phyloP scores from a whole-genome alignment of 2,797 vertebrate species.

The Champsocephalus gunnari region DNA sequence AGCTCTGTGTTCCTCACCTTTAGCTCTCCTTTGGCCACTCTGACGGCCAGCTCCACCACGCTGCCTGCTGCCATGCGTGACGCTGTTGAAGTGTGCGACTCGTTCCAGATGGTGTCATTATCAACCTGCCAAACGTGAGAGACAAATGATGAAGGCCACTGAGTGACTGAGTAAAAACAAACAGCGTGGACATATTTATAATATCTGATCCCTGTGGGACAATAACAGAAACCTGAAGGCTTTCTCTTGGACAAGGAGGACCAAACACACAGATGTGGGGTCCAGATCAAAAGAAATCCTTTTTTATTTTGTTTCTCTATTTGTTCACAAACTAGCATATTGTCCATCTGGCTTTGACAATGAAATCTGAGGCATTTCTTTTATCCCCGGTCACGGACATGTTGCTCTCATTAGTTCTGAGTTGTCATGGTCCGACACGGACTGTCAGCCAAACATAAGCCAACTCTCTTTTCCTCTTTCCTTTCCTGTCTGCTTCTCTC shows the following conservation, averaged over 20 bases:
- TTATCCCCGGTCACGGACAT: slow-evolving; percentile 80
- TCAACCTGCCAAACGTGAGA: slow-evolving; percentile 86
- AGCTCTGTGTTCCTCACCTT: slow-evolving; percentile 84
- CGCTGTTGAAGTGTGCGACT: slow-evolving; percentile 94
- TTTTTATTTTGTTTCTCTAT: slow-evolving; percentile 31
- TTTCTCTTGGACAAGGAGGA: not conserved
- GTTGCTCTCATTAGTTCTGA: slow-evolving; percentile 84
- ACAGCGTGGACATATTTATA: too few species aligned
- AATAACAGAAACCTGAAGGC: slow-evolving; percentile 9
- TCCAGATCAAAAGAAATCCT: slow-evolving; percentile 10
- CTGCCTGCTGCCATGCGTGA: slow-evolving; percentile 95
- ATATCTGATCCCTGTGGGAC: not conserved
- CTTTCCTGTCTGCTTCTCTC: slow-evolving; percentile 41
- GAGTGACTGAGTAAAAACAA: not conserved
- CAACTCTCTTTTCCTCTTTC: slow-evolving; percentile 59
- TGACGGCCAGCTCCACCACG: slow-evolving; percentile 93
- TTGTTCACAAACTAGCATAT: slow-evolving; percentile 60
- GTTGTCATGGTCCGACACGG: slow-evolving; percentile 71
- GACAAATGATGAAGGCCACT: slow-evolving; percentile 15
- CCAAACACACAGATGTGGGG: slow-evolving; percentile 6
- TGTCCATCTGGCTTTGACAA: slow-evolving; percentile 66
- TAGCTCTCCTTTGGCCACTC: slow-evolving; percentile 93
- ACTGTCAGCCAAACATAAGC: slow-evolving; percentile 64
- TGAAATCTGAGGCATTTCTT: slow-evolving; percentile 70
- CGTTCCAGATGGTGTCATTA: slow-evolving; percentile 98